These are phyloP conservation scores for Tipula helvola DNA, from an alignment of 2,888 invertebrate species.

Conservation along the genomic window DNA sequence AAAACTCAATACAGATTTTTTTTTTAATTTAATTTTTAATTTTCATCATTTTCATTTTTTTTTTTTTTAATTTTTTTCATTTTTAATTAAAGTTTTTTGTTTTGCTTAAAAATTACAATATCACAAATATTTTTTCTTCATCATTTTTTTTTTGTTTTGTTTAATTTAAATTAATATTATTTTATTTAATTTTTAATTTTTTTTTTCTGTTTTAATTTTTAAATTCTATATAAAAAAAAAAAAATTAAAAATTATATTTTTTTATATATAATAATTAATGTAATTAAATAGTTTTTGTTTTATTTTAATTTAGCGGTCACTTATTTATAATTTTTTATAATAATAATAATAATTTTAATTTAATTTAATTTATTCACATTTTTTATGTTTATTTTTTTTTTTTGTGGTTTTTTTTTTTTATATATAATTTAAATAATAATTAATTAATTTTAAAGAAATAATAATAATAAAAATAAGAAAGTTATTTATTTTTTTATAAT, in stretches of 20 bases:
- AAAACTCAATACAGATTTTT: neutral
- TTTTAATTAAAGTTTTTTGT: slow-evolving; percentile 8
- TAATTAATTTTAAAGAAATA: neutral
- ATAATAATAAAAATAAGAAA: neutral
- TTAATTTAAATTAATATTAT: neutral
- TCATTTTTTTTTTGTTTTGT: neutral
- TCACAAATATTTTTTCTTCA: slow-evolving; percentile 11
- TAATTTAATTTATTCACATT: slow-evolving; percentile 7
- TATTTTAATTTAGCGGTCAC: slow-evolving; percentile 5
- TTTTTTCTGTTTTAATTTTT: neutral
- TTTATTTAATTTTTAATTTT: neutral
- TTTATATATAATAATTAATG: neutral
- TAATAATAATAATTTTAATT: neutral
- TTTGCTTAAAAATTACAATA: slow-evolving; percentile 9
- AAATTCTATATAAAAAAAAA: neutral
- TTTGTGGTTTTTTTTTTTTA: neutral
- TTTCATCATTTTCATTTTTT: neutral
- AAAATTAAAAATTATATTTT: slow-evolving; percentile 8
- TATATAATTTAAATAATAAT: neutral
- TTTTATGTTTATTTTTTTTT: neutral
- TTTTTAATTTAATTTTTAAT: neutral
- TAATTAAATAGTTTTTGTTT: slow-evolving; percentile 5
- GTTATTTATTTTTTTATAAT: neutral
- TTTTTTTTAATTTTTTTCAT: slow-evolving; percentile 9
- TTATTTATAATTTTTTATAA: neutral